These are phyloP conservation scores for Smithornis capensis DNA, from an alignment of 2,113 vertebrate genomes.

Conservation along the genomic window DNA sequence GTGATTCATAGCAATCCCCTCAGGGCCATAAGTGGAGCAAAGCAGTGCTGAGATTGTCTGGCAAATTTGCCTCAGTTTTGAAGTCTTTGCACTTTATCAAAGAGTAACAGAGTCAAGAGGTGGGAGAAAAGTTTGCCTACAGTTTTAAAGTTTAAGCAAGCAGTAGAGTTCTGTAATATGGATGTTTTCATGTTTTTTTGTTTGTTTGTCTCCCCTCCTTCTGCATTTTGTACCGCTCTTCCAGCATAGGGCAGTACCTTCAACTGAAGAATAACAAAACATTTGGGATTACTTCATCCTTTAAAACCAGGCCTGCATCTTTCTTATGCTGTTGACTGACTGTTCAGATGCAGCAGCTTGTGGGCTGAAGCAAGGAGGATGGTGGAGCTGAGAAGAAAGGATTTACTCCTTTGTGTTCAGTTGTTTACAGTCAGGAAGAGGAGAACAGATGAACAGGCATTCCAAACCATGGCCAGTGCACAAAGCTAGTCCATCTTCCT, in stretches of 20 bases:
- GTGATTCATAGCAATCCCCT: not conserved
- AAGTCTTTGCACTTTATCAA: not conserved
- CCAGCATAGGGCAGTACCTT: not conserved
- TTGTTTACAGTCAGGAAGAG: not conserved
- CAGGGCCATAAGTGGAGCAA: not conserved
- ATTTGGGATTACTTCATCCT: not conserved
- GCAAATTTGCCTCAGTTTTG: not conserved
- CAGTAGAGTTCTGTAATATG: not conserved
- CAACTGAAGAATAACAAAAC: not conserved
- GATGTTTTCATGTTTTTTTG: not conserved
- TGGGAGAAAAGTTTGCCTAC: not conserved
- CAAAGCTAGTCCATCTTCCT: not conserved
- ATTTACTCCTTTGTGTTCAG: not conserved
- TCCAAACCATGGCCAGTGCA: not conserved
- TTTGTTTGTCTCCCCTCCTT: not conserved
- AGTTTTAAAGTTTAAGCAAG: not conserved
- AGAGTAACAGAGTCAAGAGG: not conserved
- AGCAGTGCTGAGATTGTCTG: not conserved
- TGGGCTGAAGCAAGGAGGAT: not conserved
- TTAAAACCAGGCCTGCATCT: not conserved
- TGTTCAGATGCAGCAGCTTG: not conserved
- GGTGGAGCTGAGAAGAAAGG: not conserved
- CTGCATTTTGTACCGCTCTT: not conserved
- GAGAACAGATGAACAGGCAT: not conserved
- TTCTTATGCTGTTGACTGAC: not conserved